Base-by-base conservation (phyloP, 2,113 vertebrate genomes). In the Hypocryptadius cinnamomeus region DNA sequence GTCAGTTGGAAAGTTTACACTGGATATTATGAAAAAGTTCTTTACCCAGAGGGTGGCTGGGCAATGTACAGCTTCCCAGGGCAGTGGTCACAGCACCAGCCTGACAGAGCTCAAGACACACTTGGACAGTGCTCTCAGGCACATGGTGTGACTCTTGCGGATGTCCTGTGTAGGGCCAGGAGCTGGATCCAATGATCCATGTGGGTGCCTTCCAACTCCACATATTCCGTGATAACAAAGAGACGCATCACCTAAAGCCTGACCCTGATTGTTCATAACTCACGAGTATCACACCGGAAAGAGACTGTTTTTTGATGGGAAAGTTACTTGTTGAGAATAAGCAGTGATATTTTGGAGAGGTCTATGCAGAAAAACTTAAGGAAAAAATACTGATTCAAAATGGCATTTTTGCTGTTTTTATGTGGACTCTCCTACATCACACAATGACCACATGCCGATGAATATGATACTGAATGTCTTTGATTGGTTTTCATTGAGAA, bases 1-100 rank as follows among this genome's bases (percentile, higher is more conserved):
- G 8, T 20, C 20, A 19, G 5, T 2, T 44, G 23, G 4, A 30
- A 65, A 30, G n/a, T n/a, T 66, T 24, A 48, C 1, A 0, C 1
- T 42, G 35, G 24, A 5, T 48, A 66, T 35, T 5, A 66, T 42
- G 24, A 66, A 53, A 57, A 57, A 16, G 2, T 30, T 66, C 10
- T 35, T 66, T 16, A 2, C 13, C 2, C 35, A 35, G 30, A 48
- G 8, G 8, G 6, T 48, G 35, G 6, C 0, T 85, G 30, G 13
- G 25, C 13, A 17, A 20, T 14, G 25, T 13, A 30, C 30, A 64
- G 8, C 42, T 74, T 5, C 48, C 13, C 15, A 66, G 21, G 13
- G 25, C 0, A 42, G 24, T 11, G 13, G 13, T 48, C 30, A 66
- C 35, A 66, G 70, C 30, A 74, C 12, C 81, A 48, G 35, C n/a